A percentile compares a stretch with the other conserved stretches of the same genome.
Conservation (phyloP, 2,888 invertebrate species). For the Tenthredo livida region DNA sequence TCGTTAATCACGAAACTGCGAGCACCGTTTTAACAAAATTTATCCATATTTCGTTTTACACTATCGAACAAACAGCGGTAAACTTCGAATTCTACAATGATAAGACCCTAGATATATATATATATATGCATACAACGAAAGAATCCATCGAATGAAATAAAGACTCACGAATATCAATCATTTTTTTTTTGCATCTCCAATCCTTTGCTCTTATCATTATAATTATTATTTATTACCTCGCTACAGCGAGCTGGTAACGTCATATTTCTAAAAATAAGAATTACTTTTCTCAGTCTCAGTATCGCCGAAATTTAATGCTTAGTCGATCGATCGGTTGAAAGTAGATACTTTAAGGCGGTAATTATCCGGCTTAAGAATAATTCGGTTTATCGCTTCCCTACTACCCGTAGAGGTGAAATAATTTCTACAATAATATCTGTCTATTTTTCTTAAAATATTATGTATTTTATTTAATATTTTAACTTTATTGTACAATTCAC, state of each 20-base stretch:
- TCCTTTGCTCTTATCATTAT: background rate
- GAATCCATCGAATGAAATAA: background rate
- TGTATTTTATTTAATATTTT: constrained; percentile 37
- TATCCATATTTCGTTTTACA: background rate
- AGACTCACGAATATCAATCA: background rate
- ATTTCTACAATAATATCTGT: background rate
- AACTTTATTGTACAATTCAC: background rate
- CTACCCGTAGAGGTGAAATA: background rate
- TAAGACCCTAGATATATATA: too few relatives aligned
- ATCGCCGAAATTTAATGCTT: background rate
- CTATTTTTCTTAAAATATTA: constrained; percentile 25
- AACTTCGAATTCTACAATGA: background rate
- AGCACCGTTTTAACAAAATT: background rate
- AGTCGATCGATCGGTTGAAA: background rate
- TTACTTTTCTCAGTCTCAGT: background rate
- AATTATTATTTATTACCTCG: background rate
- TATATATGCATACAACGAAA: too few relatives aligned
- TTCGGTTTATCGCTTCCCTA: background rate
- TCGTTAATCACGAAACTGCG: background rate
- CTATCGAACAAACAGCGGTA: constrained; percentile 22
- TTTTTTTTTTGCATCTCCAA: background rate
- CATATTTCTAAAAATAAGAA: constrained; percentile 24
- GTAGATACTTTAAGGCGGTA: background rate
- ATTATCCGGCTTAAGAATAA: background rate
- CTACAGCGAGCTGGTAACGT: background rate